Evolutionary conservation across 2,888 invertebrate genomes (phyloP).

Genomic region (Platycheirus rosarum): DNA sequence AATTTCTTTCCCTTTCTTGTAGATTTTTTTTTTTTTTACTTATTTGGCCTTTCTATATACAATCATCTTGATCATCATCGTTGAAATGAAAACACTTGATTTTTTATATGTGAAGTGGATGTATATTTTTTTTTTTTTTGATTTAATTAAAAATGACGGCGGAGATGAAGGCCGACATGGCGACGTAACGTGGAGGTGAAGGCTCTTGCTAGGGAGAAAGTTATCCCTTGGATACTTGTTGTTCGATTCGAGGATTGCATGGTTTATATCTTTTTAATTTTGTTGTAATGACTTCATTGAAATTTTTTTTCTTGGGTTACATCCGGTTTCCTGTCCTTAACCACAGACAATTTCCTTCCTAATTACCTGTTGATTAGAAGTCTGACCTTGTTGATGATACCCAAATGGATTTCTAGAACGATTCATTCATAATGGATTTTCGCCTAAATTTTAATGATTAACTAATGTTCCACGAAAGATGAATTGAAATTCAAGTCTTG

Average conservation of each 20-base stretch:
- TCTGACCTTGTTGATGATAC: constrained; percentile 7
- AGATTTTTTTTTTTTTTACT: not conserved
- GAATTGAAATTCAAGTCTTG: constrained; percentile 10
- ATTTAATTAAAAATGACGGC: constrained; percentile 30
- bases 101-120: too few species aligned
- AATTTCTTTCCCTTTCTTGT: constrained; percentile 54
- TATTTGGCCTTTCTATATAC: constrained; percentile 44
- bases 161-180: not conserved
- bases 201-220: constrained; percentile 29
- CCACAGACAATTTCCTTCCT: not conserved
- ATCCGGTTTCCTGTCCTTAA: constrained; percentile 13
- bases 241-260: not conserved
- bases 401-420: not conserved
- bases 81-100: constrained; percentile 39
- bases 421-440: not conserved
- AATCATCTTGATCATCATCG: constrained; percentile 14
- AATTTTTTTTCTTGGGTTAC: not conserved
- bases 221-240: constrained; percentile 21
- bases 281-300: constrained; percentile 7
- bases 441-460: not conserved
- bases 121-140: too few species aligned
- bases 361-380: not conserved
- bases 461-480: not conserved
- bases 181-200: not conserved
- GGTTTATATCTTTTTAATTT: not conserved